Evolutionary conservation across 1,140 invertebrate genomes (phyloP).

Genomic region (Papilio glaucus): DNA sequence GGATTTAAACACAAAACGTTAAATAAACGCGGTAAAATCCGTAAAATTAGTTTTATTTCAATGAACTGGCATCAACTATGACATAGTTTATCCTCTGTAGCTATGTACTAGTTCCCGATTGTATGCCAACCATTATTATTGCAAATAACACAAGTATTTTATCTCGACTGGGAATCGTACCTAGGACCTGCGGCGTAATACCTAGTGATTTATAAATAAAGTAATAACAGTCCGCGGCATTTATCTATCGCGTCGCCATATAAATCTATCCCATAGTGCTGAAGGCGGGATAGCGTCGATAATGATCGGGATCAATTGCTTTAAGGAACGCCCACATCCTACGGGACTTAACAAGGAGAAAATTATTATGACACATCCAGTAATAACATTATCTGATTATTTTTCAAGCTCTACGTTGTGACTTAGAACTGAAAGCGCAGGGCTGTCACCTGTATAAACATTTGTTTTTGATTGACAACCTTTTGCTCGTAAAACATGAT

Average conservation of each 20-base stretch:
- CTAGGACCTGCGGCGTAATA: neutral
- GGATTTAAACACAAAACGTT: too few relatives aligned
- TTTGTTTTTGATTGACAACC: too few relatives aligned
- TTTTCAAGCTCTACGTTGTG: too few relatives aligned
- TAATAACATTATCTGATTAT: neutral
- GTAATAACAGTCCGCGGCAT: neutral
- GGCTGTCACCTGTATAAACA: too few relatives aligned
- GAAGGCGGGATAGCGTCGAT: slow-evolving; percentile 1
- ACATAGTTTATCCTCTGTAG: neutral
- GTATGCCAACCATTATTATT: neutral
- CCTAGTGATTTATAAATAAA: slow-evolving; percentile 3
- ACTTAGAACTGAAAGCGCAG: too few relatives aligned
- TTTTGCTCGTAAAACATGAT: too few relatives aligned
- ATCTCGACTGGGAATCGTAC: slow-evolving; percentile 9
- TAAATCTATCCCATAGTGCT: slow-evolving; percentile 2
- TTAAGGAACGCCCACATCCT: neutral
- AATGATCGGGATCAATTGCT: slow-evolving; percentile 5
- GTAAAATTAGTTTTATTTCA: too few relatives aligned
- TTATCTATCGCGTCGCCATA: neutral
- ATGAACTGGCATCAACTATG: too few relatives aligned
- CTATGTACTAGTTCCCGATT: neutral
- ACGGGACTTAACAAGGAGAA: neutral
- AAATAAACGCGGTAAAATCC: too few relatives aligned
- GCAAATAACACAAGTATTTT: neutral
- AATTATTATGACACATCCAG: neutral